Base-by-base conservation (phyloP, 2,888 invertebrate genomes). In the Cantharis rufa region DNA sequence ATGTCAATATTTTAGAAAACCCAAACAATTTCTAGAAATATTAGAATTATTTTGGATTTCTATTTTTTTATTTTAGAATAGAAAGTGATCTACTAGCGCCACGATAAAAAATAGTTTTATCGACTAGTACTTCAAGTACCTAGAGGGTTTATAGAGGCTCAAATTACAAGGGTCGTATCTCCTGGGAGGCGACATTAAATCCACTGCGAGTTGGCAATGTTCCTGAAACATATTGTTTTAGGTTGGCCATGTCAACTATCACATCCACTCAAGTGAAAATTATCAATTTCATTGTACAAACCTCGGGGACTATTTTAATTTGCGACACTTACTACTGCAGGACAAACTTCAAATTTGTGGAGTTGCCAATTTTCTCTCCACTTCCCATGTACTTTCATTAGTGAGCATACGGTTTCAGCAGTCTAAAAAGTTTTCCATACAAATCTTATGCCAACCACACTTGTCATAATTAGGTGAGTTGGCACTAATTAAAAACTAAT, bases 181-280 rank as follows among this genome's bases (percentile, higher is more conserved):
- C 80, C 32, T 68, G 79, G 74, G 80, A 77, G 11, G 62, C 70
- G 77, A 69, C 77, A 81, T 81, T 81, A 80, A 75, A 78, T 75
- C 66, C 66, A 71, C 77, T 74, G 70, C 24, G 69, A 69, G 79
- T 77, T 73, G 66, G 63, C 63, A 62, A 72, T 70, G 72, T 69
- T 77, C 74, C 70, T 32, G 24, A 69, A 81, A 79, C 82, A 81
- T 82, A 81, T 81, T 81, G 81, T 77, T 70, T 75, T 76, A 78
- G 78, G 75, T 70, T 79, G 73, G 73, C 78, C 74, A 18, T 79
- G 81, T 79, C 78, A 80, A 76, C 77, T 72, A 70, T 71, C 78
- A 73, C 76, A 77, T 78, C 68, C 70, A 76, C 72, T 72, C 76
- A 78, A 74, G 69, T 72, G 74, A 72, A 71, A 66, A 73, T 78